Evolutionary conservation across 2,113 vertebrate species (phyloP), one percentile per base, ranked within the genome.

Genomic region (Polypterus senegalus): DNA sequence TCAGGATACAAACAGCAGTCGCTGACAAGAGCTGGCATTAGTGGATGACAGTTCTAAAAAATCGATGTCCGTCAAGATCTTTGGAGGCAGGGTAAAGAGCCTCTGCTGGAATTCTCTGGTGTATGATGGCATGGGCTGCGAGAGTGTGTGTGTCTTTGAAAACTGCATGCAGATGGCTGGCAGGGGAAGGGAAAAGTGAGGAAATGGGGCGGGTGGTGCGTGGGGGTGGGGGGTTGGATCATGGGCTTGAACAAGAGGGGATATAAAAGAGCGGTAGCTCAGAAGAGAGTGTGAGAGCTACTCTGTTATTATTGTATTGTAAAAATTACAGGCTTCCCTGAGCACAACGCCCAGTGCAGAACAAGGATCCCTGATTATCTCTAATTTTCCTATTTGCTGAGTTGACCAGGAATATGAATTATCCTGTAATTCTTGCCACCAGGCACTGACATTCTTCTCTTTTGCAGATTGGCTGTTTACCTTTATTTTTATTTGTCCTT

Each of bases 61-160:
- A 27, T 27, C 27, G 27, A 27, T 27, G 27, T 27, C 51, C 3
- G 10, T 7, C 51, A 52, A 3, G 51, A 8, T 52, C 51, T 10
- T 52, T 8, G 7, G 7, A 52, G 51, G 51, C 51, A 52, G 7
- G 51, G 51, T 52, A 8, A 79, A 82, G 81, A 83, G 71, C 83
- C 84, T 82, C 83, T 86, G 77, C 74, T 86, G 84, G 83, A 78
- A 67, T 69, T 83, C 83, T 76, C 80, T 51, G 61, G 72, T 82
- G 83, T 81, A 85, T 83, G 81, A 72, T 83, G 84, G 56, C 27
- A 46, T 66, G 66, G 27, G 56, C 65, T 62, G 61, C 52, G 56
- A 27, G 27, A 44, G 48, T 11, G 56, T 60, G 56, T 48, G 10
- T 43, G 56, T 27, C 56, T 58, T 27, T 45, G 43, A 52, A 62